Evolutionary conservation across 2,797 vertebrate genomes (phyloP).

Genomic region (Molossus alvarezi): DNA sequence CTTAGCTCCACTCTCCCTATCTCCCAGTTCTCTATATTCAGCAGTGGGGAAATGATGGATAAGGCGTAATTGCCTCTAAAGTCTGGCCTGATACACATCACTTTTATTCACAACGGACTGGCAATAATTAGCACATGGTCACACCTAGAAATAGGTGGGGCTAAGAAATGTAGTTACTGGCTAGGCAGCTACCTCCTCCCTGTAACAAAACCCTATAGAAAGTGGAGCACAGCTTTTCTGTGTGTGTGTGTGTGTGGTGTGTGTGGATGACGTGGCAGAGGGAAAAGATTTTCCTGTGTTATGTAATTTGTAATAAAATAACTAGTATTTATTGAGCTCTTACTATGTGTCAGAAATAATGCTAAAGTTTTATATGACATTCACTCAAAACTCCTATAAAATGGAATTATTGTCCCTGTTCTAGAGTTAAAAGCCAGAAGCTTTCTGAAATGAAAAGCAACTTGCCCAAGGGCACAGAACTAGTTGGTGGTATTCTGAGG

Average conservation of each 20-base stretch:
- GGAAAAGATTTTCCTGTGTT: not conserved
- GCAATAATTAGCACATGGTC: not conserved
- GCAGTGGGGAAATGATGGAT: not conserved
- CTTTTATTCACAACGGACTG: not conserved
- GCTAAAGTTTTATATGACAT: not conserved
- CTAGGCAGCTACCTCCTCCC: not conserved
- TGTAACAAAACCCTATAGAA: not conserved
- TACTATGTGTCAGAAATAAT: not conserved
- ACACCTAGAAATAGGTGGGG: not conserved
- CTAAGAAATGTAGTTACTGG: not conserved
- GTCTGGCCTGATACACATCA: not conserved
- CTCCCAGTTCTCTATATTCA: not conserved
- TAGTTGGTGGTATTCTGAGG: not conserved
- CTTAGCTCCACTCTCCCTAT: not conserved
- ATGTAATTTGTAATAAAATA: slow-evolving; percentile 12
- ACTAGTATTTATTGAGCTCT: slow-evolving; percentile 7
- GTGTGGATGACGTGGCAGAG: not conserved
- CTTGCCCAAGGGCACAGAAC: not conserved
- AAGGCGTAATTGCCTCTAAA: not conserved
- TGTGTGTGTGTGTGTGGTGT: too few relatives aligned
- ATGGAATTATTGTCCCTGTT: not conserved
- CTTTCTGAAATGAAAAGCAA: not conserved
- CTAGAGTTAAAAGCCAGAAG: not conserved
- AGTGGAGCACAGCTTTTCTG: not conserved
- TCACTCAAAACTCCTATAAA: slow-evolving; percentile 21